phyloP scores from a whole-genome alignment of 2,888 invertebrate genomes.

The Morpho deidamia region DNA sequence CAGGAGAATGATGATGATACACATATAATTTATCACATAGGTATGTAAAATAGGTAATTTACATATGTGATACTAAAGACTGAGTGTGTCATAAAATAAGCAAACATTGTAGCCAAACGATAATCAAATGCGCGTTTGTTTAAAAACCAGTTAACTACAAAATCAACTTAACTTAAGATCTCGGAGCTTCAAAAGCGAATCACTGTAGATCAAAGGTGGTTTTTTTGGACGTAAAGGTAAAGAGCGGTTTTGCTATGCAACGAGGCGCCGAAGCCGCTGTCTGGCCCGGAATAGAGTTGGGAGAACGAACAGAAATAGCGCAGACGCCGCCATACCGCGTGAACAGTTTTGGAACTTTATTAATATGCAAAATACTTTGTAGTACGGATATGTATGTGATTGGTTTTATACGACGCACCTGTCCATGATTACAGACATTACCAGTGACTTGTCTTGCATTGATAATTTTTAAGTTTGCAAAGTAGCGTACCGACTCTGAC shows the following conservation, averaged over 20 bases:
- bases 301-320: conserved; percentile 32
- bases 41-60: no score
- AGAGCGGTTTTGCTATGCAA: conserved; percentile 21
- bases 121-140: conserved; percentile 2
- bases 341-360: conserved; percentile 33
- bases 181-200: conserved; percentile 17
- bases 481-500: no score
- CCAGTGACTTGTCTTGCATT: no score
- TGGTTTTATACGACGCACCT: no score
- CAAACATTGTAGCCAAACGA: neutral
- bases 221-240: conserved; percentile 30
- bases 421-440: no score
- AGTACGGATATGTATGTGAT: neutral
- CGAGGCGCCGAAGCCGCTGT: conserved; percentile 29
- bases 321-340: conserved; percentile 31
- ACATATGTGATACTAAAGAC: no score
- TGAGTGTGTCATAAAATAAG: neutral
- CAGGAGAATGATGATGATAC: no score
- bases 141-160: conserved; percentile 12
- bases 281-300: conserved; percentile 32
- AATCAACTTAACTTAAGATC: conserved; percentile 16
- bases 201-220: conserved; percentile 27
- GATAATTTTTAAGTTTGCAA: no score
- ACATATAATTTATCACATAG: no score
- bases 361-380: conserved; percentile 29